phyloP scores from a whole-genome alignment of 2,888 invertebrate genomes.

The Nomada flava region DNA sequence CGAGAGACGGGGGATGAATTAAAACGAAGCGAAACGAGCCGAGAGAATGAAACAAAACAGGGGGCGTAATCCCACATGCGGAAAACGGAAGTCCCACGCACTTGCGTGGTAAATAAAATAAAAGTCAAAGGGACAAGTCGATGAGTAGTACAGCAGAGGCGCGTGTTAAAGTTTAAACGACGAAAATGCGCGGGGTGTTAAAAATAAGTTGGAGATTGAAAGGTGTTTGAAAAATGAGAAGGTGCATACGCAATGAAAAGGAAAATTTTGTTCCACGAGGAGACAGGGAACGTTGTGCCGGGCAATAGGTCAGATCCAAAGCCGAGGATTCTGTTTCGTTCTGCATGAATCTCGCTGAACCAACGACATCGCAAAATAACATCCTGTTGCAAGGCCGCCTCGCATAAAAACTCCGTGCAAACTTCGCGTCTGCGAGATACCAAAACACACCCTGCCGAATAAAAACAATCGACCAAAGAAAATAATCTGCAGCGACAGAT shows the following conservation, averaged over 20 bases:
- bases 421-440: background rate
- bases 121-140: conserved; percentile 25
- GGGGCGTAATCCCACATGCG: background rate
- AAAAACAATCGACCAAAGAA: background rate
- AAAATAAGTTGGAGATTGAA: background rate
- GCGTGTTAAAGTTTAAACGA: background rate
- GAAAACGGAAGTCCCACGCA: conserved; percentile 1
- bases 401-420: too few relatives aligned
- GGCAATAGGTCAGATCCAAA: too few relatives aligned
- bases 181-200: background rate
- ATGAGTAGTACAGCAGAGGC: background rate
- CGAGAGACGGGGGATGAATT: background rate
- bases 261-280: too few relatives aligned
- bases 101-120: background rate
- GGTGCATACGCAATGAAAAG: background rate
- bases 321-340: too few relatives aligned
- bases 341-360: too few relatives aligned
- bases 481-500: background rate
- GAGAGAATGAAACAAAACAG: background rate
- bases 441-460: background rate
- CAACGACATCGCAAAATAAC: too few relatives aligned
- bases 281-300: too few relatives aligned
- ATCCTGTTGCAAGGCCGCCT: too few relatives aligned
- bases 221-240: background rate
- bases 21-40: background rate